phyloP scores from a whole-genome alignment of 1,140 invertebrate genomes.

The Macrocentrus cingulum region DNA sequence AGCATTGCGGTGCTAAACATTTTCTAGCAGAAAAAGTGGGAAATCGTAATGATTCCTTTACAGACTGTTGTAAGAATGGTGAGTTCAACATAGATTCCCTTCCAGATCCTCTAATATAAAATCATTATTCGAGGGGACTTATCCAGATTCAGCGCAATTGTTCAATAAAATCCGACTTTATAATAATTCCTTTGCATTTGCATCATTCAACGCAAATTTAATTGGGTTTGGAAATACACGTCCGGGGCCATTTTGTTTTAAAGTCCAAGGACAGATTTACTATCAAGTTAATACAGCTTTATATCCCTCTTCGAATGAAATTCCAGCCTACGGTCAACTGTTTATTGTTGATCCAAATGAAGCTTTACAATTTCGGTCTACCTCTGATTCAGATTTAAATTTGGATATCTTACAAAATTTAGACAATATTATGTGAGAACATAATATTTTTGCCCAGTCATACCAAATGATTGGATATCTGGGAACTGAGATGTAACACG shows the following conservation, averaged over 20 bases:
- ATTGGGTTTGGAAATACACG: slow-evolving; percentile 1
- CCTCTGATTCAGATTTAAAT: neutral
- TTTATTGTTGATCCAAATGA: slow-evolving; percentile 21
- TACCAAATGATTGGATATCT: slow-evolving; percentile 23
- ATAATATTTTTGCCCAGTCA: slow-evolving; percentile 8
- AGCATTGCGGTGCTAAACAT: slow-evolving; percentile 7
- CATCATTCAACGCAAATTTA: slow-evolving; percentile 16
- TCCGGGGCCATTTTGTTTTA: neutral
- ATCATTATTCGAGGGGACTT: slow-evolving; percentile 11
- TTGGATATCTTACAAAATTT: slow-evolving; percentile 3
- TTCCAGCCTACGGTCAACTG: slow-evolving; percentile 18
- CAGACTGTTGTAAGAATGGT: slow-evolving; percentile 20
- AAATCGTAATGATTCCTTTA: slow-evolving; percentile 3
- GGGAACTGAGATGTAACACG: neutral
- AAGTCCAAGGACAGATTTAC: too few species aligned
- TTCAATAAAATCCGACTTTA: slow-evolving; percentile 1
- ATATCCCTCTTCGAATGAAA: slow-evolving; percentile 7
- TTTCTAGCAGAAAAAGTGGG: slow-evolving; percentile 21
- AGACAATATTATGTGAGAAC: slow-evolving; percentile 12
- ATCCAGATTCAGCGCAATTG: slow-evolving; percentile 10
- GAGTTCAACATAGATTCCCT: slow-evolving; percentile 1
- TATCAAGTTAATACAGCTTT: slow-evolving; percentile 4
- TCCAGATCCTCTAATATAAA: neutral
- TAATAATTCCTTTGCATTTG: slow-evolving; percentile 15
- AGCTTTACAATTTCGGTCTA: slow-evolving; percentile 1